Percentiles rank a stretch among this genome's conserved stretches.
phyloP scores from a whole-genome alignment of 2,888 invertebrate species.

The Linyphia triangularis region DNA sequence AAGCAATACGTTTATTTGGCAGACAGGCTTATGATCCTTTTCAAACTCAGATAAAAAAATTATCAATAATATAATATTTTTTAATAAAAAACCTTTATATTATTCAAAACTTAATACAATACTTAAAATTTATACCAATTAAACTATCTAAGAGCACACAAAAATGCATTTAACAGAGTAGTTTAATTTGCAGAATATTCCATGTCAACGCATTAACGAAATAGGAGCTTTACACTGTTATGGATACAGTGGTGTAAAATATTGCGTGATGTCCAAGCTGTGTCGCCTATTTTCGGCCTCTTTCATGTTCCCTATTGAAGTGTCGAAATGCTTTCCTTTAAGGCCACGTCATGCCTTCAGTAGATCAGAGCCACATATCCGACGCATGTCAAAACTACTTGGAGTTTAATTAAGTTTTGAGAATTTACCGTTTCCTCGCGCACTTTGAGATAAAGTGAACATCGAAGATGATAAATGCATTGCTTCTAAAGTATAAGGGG shows the following conservation, averaged over 20 bases:
- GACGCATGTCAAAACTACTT: constrained; percentile 46
- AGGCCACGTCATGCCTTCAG: not conserved
- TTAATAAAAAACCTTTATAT: too few species aligned
- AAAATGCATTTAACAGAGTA: too few species aligned
- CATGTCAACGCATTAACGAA: too few species aligned
- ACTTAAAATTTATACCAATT: too few species aligned
- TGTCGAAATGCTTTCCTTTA: constrained; percentile 28
- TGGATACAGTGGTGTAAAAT: not conserved
- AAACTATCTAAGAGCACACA: too few species aligned
- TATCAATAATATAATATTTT: too few species aligned
- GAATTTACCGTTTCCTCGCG: constrained; percentile 49
- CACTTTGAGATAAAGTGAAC: not conserved
- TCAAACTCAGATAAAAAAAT: too few species aligned
- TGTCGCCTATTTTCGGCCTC: constrained; percentile 19
- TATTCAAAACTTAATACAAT: too few species aligned
- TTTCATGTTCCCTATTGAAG: constrained; percentile 2
- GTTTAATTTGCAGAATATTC: too few species aligned
- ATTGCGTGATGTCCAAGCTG: constrained; percentile 14
- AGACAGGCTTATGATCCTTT: too few species aligned
- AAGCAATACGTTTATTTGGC: too few species aligned
- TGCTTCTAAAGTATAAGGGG: not conserved
- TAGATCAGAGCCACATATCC: constrained; percentile 26
- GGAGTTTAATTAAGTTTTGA: constrained; percentile 61
- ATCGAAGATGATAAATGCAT: not conserved
- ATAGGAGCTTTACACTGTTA: too few species aligned